These are phyloP conservation scores for Phrynosoma blainvillii DNA, from an alignment of 2,113 vertebrate genomes.

Conservation along the genomic window DNA sequence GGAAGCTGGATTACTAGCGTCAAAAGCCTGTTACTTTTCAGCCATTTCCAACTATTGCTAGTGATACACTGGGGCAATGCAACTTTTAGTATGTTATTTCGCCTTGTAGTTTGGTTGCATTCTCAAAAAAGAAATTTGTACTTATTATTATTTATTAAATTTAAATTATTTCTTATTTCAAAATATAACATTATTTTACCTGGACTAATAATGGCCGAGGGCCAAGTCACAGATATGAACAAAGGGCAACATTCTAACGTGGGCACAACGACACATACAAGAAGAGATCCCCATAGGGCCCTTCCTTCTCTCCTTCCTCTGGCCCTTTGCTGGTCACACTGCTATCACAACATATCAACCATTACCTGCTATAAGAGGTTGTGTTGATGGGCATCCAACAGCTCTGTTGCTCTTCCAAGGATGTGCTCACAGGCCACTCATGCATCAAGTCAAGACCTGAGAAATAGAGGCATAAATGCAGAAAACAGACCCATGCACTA, in stretches of 20 bases:
- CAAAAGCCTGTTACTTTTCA: not conserved
- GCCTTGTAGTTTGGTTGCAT: not conserved
- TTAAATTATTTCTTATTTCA: not conserved
- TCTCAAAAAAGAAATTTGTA: not conserved
- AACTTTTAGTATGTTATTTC: not conserved
- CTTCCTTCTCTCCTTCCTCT: not conserved
- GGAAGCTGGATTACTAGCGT: not conserved
- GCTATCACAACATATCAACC: not conserved
- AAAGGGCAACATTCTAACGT: not conserved
- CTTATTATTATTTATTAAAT: no score
- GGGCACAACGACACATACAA: no score
- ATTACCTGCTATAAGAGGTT: not conserved
- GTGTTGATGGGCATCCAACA: not conserved
- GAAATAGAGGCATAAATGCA: not conserved
- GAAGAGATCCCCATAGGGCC: not conserved
- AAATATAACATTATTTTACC: not conserved
- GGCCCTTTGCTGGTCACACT: not conserved
- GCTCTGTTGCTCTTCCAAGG: not conserved
- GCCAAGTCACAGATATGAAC: not conserved
- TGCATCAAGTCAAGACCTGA: not conserved
- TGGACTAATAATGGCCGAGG: not conserved
- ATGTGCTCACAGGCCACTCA: not conserved
- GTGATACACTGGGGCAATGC: not conserved
- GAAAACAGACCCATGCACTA: not conserved
- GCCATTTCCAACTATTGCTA: not conserved